Evolutionary conservation across 1,140 invertebrate genomes (phyloP).

Genomic region (Himalopsyche phryganea): DNA sequence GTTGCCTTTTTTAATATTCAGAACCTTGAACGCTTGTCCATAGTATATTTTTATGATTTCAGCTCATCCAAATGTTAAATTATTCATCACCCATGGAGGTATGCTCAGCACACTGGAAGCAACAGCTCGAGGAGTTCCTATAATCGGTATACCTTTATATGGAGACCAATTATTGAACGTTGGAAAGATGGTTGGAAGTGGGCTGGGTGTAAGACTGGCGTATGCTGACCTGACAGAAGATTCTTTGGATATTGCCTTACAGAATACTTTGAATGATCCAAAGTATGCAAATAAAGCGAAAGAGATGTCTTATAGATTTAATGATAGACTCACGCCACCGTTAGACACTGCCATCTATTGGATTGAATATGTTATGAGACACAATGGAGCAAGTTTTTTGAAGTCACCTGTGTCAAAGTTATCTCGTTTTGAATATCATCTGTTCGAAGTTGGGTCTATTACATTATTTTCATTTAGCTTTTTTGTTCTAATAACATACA

Average conservation of each 20-base stretch:
- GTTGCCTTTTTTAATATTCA: no score
- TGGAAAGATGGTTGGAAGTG: constrained; percentile 38
- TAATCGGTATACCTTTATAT: constrained; percentile 49
- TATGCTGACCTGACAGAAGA: constrained; percentile 38
- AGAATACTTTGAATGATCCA: constrained; percentile 35
- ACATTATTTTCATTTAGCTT: constrained; percentile 19
- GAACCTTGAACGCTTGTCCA: no score
- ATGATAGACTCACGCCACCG: constrained; percentile 53
- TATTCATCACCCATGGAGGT: constrained; percentile 56
- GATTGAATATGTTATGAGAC: constrained; percentile 57
- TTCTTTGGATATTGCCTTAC: constrained; percentile 32
- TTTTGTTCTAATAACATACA: neutral
- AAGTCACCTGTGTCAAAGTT: constrained; percentile 44
- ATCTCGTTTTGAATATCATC: constrained; percentile 45
- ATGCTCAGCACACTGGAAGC: constrained; percentile 45
- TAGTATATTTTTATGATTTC: constrained; percentile 32
- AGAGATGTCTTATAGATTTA: constrained; percentile 48
- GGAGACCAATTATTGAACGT: constrained; percentile 51
- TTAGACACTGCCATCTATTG: constrained; percentile 59
- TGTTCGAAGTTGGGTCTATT: constrained; percentile 44
- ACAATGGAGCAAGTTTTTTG: constrained; percentile 44
- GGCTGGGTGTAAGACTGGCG: constrained; percentile 37
- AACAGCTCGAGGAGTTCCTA: constrained; percentile 34
- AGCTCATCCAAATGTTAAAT: constrained; percentile 43
- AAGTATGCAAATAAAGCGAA: constrained; percentile 38